Evolutionary conservation across 2,797 vertebrate species (phyloP).

Genomic region (Clarias platycephalus): DNA sequence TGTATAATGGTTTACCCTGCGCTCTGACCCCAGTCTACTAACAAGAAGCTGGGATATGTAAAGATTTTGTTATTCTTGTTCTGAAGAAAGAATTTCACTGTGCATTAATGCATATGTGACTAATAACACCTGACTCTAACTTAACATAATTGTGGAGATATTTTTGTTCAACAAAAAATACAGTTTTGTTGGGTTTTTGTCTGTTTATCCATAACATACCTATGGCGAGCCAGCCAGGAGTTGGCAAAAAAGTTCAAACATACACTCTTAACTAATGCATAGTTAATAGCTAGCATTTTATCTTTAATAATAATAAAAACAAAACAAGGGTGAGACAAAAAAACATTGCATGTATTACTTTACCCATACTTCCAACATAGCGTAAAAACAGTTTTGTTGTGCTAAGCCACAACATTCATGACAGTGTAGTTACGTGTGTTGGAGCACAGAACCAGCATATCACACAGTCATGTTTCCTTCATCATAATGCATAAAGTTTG

Average conservation of each 20-base stretch:
- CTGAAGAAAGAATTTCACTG: too few species aligned
- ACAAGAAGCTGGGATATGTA: too few species aligned
- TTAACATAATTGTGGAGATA: neutral
- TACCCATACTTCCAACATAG: too few species aligned
- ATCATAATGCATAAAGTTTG: neutral
- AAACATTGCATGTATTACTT: neutral
- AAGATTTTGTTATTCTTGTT: too few species aligned
- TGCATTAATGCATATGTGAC: too few species aligned
- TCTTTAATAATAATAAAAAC: neutral
- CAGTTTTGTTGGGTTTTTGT: neutral
- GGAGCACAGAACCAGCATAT: neutral
- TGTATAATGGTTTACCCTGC: too few species aligned
- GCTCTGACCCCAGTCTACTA: too few species aligned
- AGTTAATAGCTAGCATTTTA: neutral
- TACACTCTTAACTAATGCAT: neutral
- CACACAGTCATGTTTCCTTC: neutral
- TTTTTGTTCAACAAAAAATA: neutral
- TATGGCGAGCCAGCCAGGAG: constrained; percentile 2
- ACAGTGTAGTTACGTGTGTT: too few species aligned
- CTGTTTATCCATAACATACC: neutral
- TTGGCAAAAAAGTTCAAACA: neutral
- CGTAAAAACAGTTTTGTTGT: neutral
- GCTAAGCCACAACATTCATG: too few species aligned
- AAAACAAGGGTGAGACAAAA: neutral
- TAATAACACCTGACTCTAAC: too few species aligned